Evolutionary conservation across 2,113 vertebrate species (phyloP).

Genomic region (Corydoras maculifer): DNA sequence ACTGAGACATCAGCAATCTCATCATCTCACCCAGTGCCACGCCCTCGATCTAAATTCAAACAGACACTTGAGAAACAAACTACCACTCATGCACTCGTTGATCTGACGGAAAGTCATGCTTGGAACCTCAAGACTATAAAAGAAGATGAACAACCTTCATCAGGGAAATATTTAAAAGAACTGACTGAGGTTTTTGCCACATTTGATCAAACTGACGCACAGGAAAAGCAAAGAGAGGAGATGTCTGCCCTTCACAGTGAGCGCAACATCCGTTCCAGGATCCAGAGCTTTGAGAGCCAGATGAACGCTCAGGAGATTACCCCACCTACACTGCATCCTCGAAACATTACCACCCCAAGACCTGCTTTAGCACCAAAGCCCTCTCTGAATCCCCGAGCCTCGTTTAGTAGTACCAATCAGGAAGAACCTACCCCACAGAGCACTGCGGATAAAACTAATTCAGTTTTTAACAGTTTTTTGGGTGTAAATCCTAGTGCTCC

Average conservation of each 20-base stretch:
- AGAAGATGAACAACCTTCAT: constrained; percentile 19
- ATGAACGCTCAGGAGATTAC: constrained; percentile 47
- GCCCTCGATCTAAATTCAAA: constrained; percentile 78
- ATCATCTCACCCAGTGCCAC: constrained; percentile 71
- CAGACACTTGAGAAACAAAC: constrained; percentile 58
- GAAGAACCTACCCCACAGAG: constrained; percentile 49
- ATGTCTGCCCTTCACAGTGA: constrained; percentile 75
- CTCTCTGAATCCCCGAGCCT: constrained; percentile 63
- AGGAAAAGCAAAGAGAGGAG: constrained; percentile 32
- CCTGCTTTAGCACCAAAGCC: constrained; percentile 72
- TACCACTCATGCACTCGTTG: constrained; percentile 56
- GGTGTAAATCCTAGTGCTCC: constrained; percentile 49
- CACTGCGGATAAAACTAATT: constrained; percentile 49
- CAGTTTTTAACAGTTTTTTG: constrained; percentile 26
- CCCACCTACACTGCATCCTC: constrained; percentile 66
- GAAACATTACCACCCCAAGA: constrained; percentile 61
- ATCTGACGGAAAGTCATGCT: constrained; percentile 48
- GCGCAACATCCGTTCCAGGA: constrained; percentile 74
- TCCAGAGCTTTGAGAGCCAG: constrained; percentile 86
- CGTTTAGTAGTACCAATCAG: constrained; percentile 58
- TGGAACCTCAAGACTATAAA: background rate
- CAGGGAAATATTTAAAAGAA: constrained; percentile 55
- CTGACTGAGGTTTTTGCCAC: constrained; percentile 58
- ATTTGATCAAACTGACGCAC: background rate
- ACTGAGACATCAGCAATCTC: constrained; percentile 7